Base-by-base conservation (phyloP, 53 echinoderm and acorn worm species). In the Hippasteria phrygiana region DNA sequence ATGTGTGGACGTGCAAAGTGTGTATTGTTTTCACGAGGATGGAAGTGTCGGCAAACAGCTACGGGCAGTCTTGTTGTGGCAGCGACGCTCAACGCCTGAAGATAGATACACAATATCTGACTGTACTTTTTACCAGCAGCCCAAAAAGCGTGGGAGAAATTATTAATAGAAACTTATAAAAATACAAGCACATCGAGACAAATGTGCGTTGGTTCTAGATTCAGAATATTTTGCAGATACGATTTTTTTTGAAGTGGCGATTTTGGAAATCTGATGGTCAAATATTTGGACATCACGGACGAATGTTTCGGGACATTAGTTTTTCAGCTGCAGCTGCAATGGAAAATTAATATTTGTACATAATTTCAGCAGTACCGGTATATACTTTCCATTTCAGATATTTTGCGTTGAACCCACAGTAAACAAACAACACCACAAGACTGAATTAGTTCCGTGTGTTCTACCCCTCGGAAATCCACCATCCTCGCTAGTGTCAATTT, bases 11-110 rank as follows among this genome's bases (percentile, higher is more conserved):
- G 37, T 20, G 56, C 10, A 79, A 47, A 37, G 36, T 37, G 26
- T 39, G 1, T 20, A 40, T 38, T 59, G 40, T 63, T 81, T 55
- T 66, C 62, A 43, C 40, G 64, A 46, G 26, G 43, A 16, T 20
- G 24, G 39, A 45, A 46, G 65, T 81, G 81, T 81, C 65, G 39
- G 65, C 81, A 81, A 81, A 81, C 81, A 63, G 24, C 81, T 27
- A 18, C 62, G 32, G 59, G 81, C 64, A 43, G 81, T 65, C 11
- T 26, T 46, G 63, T 81, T 43, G 42, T 62, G 62, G 43, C 14
- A 63, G 65, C 65, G 38, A 81, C 81, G 62, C 65, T 43, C n/a
- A 20, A 43, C 37, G 81, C 43, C 81, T 40, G 16, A 24, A n/a
- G 46, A 26, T 5, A 11, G 81, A 64, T 64, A 81, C 43, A 32